Evolutionary conservation across 2,113 vertebrate genomes (phyloP).

Genomic region (Corythornis vintsioides): DNA sequence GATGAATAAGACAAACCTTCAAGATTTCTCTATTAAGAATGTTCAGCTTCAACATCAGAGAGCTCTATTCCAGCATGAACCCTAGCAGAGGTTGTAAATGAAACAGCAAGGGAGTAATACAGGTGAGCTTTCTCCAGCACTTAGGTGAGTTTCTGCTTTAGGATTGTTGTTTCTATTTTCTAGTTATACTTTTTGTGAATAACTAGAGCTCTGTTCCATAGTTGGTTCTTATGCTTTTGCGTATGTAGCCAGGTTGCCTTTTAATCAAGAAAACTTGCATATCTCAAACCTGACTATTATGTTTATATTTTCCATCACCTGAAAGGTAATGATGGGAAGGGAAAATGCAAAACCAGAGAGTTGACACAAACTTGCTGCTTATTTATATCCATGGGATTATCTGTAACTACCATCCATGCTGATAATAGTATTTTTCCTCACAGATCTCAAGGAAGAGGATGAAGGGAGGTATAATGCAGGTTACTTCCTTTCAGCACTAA

Average conservation of each 20-base stretch:
- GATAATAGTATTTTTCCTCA: background rate
- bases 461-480: background rate
- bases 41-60: constrained; percentile 2
- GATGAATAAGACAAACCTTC: background rate
- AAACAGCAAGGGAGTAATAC: background rate
- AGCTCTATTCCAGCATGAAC: background rate
- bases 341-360: background rate
- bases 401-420: background rate
- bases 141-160: background rate
- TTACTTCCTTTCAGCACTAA: background rate
- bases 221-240: background rate
- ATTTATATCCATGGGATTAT: background rate
- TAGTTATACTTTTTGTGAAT: background rate
- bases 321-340: background rate
- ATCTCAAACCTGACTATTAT: background rate
- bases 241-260: background rate
- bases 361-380: background rate
- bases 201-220: background rate
- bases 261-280: background rate
- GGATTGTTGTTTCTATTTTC: background rate
- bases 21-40: constrained; percentile 26
- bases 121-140: background rate
- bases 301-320: background rate
- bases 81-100: background rate
- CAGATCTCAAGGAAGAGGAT: background rate